Evolutionary conservation across 2,797 vertebrate species (phyloP), one percentile per base, ranked within the genome.

Genomic region (Pagetopsis macropterus): DNA sequence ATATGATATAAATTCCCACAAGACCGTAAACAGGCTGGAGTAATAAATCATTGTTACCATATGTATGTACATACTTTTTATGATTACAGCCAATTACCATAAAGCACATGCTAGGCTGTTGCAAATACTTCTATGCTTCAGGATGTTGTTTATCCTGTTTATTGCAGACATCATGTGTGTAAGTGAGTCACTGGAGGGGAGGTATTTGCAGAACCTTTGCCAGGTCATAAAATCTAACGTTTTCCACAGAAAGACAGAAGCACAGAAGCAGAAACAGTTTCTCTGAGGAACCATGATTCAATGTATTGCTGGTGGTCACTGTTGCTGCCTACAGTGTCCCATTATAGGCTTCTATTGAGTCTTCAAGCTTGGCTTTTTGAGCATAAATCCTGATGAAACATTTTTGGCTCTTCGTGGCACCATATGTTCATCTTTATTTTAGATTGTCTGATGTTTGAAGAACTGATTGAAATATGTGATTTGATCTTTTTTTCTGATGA

Each of bases 221-320:
- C 84, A 79, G 75, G 83, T 84, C 79, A 81, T 89, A 85, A 87
- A 85, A 85, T 84, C 75, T 66, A 71, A 76, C 78, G 81, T 84
- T 80, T 85, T 86, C 84, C 81, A 78, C 73, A 79, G 78, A 83
- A 86, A 85, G 74, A 69, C 77, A 61, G 78, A 78, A 78, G 59
- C 81, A 81, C 33, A 66, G 56, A 23, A 80, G 71, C 83, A 79
- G 79, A 78, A 79, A 73, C 67, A 67, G 58, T 75, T 84, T 78
- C 67, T 79, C 75, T 50, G 56, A 86, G 77, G 84, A 88, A 85
- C 76, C 84, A 81, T 79, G 77, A 81, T 79, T 81, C 63, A 61
- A 85, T 86, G 73, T 83, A 70, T 76, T 37, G 59, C 82, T 65
- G 52, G 55, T 68, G 72, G 79, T 68, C 70, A 77, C 77, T 67